These are phyloP conservation scores for Tanytarsus gracilentus DNA, from an alignment of 2,888 invertebrate species.

Conservation along the genomic window DNA sequence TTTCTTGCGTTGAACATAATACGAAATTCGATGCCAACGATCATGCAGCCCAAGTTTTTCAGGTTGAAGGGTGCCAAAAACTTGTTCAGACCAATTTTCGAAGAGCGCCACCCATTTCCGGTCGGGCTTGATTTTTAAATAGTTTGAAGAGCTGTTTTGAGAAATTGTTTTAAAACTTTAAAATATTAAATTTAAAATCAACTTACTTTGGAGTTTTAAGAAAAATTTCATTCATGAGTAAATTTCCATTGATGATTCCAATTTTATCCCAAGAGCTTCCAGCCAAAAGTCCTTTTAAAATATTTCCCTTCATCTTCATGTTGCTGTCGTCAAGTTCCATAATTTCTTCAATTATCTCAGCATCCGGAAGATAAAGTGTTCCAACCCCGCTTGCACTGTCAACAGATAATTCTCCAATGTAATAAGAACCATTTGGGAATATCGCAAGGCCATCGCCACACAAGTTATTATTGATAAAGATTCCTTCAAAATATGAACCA, in stretches of 20 bases:
- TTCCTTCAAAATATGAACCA: constrained; percentile 85
- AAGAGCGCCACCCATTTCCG: constrained; percentile 11
- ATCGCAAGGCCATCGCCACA: constrained; percentile 80
- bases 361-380: constrained; percentile 65
- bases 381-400: constrained; percentile 76
- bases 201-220: constrained; percentile 52
- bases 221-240: constrained; percentile 55
- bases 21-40: constrained; percentile 29
- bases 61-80: neutral
- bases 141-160: constrained; percentile 13
- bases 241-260: constrained; percentile 57
- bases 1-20: constrained; percentile 32
- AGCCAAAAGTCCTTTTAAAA: constrained; percentile 38
- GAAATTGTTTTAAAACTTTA: neutral
- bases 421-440: constrained; percentile 78
- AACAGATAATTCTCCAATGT: constrained; percentile 79
- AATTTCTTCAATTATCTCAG: constrained; percentile 61
- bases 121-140: constrained; percentile 10
- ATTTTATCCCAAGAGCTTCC: constrained; percentile 41
- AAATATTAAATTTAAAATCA: constrained; percentile 7
- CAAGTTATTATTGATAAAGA: constrained; percentile 68
- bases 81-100: neutral
- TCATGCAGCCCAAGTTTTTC: constrained; percentile 35
- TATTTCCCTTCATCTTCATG: constrained; percentile 35
- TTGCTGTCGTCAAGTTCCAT: constrained; percentile 21